These are phyloP conservation scores for Torymus aiolomorphi DNA, from an alignment of 2,888 invertebrate species.

Conservation along the genomic window DNA sequence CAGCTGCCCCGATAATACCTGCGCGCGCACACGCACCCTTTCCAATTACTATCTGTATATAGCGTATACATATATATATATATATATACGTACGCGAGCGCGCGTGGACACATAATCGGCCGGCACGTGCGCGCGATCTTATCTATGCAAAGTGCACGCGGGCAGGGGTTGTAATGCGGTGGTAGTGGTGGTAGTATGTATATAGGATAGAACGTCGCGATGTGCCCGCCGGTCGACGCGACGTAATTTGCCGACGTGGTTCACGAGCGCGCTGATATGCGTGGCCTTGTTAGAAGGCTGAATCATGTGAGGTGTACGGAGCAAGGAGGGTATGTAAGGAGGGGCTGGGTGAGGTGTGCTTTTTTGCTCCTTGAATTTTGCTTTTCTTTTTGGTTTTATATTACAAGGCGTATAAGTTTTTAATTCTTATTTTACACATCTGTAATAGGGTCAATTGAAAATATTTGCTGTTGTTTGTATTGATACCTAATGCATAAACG, in stretches of 20 bases:
- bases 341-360: too few relatives aligned
- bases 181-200: not conserved
- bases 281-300: not conserved
- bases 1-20: constrained; percentile 36
- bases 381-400: too few relatives aligned
- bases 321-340: too few relatives aligned
- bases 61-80: too few relatives aligned
- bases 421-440: too few relatives aligned
- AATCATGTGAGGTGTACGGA: not conserved
- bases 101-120: not conserved
- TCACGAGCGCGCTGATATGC: not conserved
- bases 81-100: not conserved
- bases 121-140: constrained; percentile 24
- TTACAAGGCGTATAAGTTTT: too few relatives aligned
- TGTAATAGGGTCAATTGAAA: too few relatives aligned
- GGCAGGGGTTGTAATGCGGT: not conserved
- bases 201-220: constrained; percentile 17
- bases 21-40: not conserved
- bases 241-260: constrained; percentile 3
- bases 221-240: constrained; percentile 4
- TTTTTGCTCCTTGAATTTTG: too few relatives aligned
- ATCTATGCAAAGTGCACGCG: constrained; percentile 24
- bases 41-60: constrained; percentile 1
- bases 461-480: too few relatives aligned
- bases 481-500: too few relatives aligned